Conservation (phyloP, 64 coral and sea anemone genomes). For the Stichodactyla mertensii region DNA sequence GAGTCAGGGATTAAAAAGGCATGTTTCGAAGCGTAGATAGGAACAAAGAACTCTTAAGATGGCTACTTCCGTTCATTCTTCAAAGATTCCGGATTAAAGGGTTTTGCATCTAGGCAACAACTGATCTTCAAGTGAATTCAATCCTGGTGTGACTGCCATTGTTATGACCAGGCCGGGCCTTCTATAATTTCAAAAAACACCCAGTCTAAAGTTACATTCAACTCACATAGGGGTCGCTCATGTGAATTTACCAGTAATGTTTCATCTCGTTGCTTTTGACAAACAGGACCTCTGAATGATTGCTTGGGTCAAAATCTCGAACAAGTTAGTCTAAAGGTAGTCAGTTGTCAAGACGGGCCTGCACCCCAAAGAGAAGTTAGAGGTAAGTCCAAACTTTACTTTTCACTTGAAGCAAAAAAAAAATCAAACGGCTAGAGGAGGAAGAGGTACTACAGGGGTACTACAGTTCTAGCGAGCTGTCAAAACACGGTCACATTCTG, state of each 20-base stretch:
- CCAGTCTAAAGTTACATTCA: not conserved
- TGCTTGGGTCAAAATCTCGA: not conserved
- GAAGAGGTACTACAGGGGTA: not conserved
- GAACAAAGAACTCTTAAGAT: not conserved
- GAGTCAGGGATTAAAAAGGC: not conserved
- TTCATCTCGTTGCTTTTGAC: not conserved
- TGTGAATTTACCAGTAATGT: conserved; percentile 1
- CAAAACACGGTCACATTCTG: not conserved
- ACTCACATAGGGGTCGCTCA: not conserved
- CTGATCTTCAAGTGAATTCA: not conserved
- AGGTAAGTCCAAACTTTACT: not conserved
- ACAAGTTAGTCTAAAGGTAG: not conserved
- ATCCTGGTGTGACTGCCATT: not conserved
- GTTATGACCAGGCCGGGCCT: not conserved
- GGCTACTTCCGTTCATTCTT: not conserved
- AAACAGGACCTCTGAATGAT: conserved; percentile 1
- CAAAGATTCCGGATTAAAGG: conserved; percentile 1
- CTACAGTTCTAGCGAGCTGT: not conserved
- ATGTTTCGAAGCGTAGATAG: conserved; percentile 1
- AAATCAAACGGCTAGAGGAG: not conserved
- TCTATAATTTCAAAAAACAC: not conserved
- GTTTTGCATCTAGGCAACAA: conserved; percentile 9
- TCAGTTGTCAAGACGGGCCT: not conserved
- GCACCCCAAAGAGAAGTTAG: not conserved
- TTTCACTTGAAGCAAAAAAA: not conserved